Conservation (phyloP, 2,113 vertebrate genomes). For the Carlito syrichta region DNA sequence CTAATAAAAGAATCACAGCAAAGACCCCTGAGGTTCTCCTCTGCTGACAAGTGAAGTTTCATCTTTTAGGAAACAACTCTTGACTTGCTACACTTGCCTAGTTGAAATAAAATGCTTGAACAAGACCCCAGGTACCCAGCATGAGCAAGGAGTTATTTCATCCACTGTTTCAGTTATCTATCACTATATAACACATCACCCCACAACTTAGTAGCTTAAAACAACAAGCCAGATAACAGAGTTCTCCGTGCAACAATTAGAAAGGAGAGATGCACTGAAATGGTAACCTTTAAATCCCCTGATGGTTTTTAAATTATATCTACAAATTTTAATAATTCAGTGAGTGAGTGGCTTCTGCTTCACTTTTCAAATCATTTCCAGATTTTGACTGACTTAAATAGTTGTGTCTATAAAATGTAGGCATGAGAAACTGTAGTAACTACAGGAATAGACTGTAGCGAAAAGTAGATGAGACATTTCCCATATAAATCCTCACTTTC, state of each 20-base stretch:
- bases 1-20: not conserved
- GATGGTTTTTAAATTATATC: not conserved
- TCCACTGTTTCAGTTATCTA: not conserved
- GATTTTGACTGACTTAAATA: not conserved
- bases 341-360: not conserved
- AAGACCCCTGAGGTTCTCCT: not conserved
- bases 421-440: not conserved
- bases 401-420: not conserved
- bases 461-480: not conserved
- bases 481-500: constrained; percentile 2
- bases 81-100: not conserved
- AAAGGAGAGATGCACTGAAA: not conserved
- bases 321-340: constrained; percentile 23
- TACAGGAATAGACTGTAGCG: not conserved
- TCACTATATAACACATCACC: not conserved
- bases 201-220: not conserved
- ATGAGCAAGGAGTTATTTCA: not conserved
- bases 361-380: constrained; percentile 32
- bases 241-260: not conserved
- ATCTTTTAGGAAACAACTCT: not conserved
- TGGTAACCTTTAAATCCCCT: not conserved
- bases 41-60: not conserved
- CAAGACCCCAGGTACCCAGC: not conserved
- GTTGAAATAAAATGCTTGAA: not conserved
- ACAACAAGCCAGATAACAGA: not conserved